Evolutionary conservation across 2,888 invertebrate species (phyloP).

Genomic region (Camptogramma bilineatum): DNA sequence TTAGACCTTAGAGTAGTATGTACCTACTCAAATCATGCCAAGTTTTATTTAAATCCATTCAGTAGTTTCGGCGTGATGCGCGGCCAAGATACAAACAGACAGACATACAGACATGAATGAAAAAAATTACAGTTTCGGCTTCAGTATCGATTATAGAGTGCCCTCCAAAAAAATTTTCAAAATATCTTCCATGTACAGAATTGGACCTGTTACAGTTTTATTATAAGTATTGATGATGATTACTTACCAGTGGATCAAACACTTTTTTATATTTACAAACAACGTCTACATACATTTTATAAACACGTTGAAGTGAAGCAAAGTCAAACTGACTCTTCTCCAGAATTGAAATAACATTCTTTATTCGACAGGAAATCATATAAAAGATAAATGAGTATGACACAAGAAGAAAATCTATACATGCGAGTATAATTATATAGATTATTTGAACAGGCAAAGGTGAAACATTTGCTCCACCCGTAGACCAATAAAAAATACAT

Average conservation of each 20-base stretch:
- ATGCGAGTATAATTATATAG: neutral
- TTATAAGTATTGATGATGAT: no score
- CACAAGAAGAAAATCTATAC: neutral
- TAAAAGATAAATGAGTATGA: neutral
- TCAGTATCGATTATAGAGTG: no score
- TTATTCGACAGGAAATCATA: neutral
- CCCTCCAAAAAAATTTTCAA: no score
- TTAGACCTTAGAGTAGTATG: no score
- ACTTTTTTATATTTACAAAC: neutral
- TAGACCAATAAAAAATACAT: neutral
- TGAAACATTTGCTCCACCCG: neutral
- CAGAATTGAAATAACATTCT: neutral
- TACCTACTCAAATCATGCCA: no score
- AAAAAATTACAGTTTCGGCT: no score
- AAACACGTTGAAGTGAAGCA: neutral
- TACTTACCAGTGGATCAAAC: slow-evolving; percentile 1
- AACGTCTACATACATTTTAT: neutral
- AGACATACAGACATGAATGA: no score
- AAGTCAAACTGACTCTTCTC: neutral
- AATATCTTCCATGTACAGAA: no score
- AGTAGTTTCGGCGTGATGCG: no score
- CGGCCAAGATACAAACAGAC: no score
- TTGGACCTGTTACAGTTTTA: no score
- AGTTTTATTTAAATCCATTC: no score
- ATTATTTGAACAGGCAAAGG: neutral